Base-by-base conservation (phyloP, 2,888 invertebrate genomes). In the Tachina lurida region DNA sequence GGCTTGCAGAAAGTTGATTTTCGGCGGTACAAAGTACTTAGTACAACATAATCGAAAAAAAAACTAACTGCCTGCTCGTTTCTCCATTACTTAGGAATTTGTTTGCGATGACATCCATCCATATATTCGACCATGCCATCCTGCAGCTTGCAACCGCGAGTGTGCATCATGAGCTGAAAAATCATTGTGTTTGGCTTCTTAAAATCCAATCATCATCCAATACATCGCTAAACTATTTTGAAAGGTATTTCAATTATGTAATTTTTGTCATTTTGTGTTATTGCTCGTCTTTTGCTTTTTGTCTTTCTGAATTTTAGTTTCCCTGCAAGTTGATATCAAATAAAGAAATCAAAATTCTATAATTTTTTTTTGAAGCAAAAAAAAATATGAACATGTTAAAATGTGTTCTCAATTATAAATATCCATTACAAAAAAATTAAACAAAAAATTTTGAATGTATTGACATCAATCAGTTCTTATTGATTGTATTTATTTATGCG, bases 341-440 rank as follows among this genome's bases (percentile, higher is more conserved):
- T 84, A 74, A 84, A 84, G 83, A 84, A 84, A 78, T 84, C 83
- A 78, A 84, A 74, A 84, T 77, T 67, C n/a, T 74, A 78, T 73
- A 83, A 73, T 83, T 83, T 60, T 49, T 9, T 9, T n/a, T n/a
- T n/a, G 1, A 52, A 41, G 9, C 0, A 58, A 68, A 15, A 77
- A 60, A 47, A 56, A 71, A 39, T 45, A 45, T 41, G 56, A 67
- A 81, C 68, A 81, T 75, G 63, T 58, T 71, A 45, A 71, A 77
- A 83, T 81, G 76, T 31, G 31, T 7, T 31, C 31, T 71, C 77
- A 83, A 77, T 83, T 83, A 71, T 77, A 73, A 77, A 71, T 82
- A 82, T 82, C 76, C 13, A 82, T 82, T 56, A 62, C 75, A 76
- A 63, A 70, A 71, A 52, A 82, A 47, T 47, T 76, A 0, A 49